phyloP scores from a whole-genome alignment of 1,140 invertebrate genomes.

The Protaetia brevitarsis region DNA sequence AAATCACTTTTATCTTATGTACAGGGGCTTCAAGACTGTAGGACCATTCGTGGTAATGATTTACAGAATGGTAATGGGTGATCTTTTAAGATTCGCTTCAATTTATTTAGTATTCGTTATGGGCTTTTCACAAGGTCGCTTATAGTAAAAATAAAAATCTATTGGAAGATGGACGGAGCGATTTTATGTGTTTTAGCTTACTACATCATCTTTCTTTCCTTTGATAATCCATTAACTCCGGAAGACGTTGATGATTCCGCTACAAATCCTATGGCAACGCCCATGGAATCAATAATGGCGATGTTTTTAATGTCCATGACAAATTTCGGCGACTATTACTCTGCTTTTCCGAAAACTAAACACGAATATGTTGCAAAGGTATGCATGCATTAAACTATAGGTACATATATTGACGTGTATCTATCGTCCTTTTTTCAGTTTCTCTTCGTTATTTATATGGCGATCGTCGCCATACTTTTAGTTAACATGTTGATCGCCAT shows the following conservation, averaged over 20 bases:
- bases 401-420: constrained; percentile 3
- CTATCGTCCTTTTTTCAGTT: constrained; percentile 57
- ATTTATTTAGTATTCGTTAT: constrained; percentile 97
- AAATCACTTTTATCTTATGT: not conserved
- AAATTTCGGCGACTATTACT: constrained; percentile 93
- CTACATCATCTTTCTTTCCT: constrained; percentile 88
- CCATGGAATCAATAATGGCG: constrained; percentile 90
- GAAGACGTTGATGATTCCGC: constrained; percentile 67
- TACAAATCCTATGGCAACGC: constrained; percentile 82
- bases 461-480: constrained; percentile 89
- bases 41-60: constrained; percentile 99
- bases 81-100: constrained; percentile 89
- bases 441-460: constrained; percentile 94
- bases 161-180: constrained; percentile 6
- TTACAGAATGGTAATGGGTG: constrained; percentile 96
- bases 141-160: constrained; percentile 23
- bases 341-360: constrained; percentile 81
- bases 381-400: constrained; percentile 26
- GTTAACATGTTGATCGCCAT: constrained; percentile 99
- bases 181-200: constrained; percentile 67
- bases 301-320: constrained; percentile 98
- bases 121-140: constrained; percentile 92
- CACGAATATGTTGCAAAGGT: constrained; percentile 89
- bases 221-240: constrained; percentile 72
- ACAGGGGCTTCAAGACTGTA: constrained; percentile 90